phyloP scores from a whole-genome alignment of 2,888 invertebrate genomes.

The Buathra laborator region DNA sequence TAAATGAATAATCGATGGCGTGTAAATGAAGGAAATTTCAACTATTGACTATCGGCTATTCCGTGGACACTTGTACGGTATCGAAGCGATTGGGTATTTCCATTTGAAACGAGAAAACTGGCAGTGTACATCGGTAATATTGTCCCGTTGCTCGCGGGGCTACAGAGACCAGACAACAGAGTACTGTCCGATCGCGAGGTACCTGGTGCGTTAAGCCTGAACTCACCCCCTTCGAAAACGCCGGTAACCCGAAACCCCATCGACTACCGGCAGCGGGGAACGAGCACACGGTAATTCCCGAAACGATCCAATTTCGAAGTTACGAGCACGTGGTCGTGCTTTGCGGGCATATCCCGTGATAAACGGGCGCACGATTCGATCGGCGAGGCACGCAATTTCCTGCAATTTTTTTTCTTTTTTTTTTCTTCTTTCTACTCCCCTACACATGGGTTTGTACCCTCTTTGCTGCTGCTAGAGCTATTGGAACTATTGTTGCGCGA shows the following conservation, averaged over 20 bases:
- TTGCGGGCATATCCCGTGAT: conserved; percentile 44
- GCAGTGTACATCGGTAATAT: neutral
- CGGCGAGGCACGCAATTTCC: conserved; percentile 50
- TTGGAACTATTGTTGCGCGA: neutral
- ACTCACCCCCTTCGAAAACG: neutral
- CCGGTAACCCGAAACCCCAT: conserved; percentile 24
- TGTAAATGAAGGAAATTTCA: no score
- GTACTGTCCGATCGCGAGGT: conserved; percentile 39
- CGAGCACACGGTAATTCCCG: conserved; percentile 55
- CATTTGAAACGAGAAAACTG: conserved; percentile 13
- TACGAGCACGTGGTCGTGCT: conserved; percentile 53
- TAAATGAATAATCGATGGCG: no score
- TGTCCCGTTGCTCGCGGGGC: neutral
- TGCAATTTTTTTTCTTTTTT: conserved; percentile 22
- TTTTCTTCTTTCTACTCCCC: neutral
- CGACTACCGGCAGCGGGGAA: conserved; percentile 34
- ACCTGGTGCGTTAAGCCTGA: conserved; percentile 45
- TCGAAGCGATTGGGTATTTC: conserved; percentile 15
- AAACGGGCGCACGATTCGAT: conserved; percentile 49
- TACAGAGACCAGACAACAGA: neutral
- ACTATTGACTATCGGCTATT: no score
- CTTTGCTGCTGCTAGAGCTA: neutral
- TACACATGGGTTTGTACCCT: neutral
- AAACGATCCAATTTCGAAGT: conserved; percentile 64
- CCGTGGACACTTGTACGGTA: neutral